Evolutionary conservation across 2,113 vertebrate genomes (phyloP).

Genomic region (Nothocercus julius): DNA sequence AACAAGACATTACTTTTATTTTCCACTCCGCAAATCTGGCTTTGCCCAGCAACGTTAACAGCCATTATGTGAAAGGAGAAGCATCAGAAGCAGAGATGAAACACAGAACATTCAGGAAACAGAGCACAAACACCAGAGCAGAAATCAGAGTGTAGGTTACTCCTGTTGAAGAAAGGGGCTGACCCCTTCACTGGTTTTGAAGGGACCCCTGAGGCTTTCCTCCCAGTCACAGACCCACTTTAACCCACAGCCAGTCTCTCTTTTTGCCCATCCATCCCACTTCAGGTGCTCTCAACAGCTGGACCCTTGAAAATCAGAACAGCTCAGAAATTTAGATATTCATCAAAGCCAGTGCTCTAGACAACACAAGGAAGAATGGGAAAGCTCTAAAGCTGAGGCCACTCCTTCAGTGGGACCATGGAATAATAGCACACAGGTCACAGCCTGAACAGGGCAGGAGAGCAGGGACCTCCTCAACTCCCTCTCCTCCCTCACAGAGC

Average conservation of each 20-base stretch:
- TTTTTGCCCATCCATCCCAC: not conserved
- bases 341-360: not conserved
- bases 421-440: not conserved
- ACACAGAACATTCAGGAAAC: not conserved
- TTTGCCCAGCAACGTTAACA: constrained; percentile 45
- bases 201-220: not conserved
- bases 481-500: not conserved
- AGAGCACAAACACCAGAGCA: not conserved
- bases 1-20: constrained; percentile 52
- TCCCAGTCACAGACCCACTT: not conserved
- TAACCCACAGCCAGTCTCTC: not conserved
- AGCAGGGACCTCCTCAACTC: not conserved
- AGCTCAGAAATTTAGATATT: not conserved
- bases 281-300: not conserved
- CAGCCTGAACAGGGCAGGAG: fast-evolving
- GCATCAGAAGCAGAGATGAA: not conserved
- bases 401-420: not conserved
- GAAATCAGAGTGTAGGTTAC: not conserved
- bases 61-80: not conserved
- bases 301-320: not conserved
- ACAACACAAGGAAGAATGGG: not conserved
- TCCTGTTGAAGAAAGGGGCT: not conserved
- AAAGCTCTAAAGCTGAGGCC: fast-evolving
- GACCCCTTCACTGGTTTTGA: not conserved
- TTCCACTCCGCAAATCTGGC: not conserved